phyloP scores from a whole-genome alignment of 2,888 invertebrate genomes.

The Pristionchus japonicus region DNA sequence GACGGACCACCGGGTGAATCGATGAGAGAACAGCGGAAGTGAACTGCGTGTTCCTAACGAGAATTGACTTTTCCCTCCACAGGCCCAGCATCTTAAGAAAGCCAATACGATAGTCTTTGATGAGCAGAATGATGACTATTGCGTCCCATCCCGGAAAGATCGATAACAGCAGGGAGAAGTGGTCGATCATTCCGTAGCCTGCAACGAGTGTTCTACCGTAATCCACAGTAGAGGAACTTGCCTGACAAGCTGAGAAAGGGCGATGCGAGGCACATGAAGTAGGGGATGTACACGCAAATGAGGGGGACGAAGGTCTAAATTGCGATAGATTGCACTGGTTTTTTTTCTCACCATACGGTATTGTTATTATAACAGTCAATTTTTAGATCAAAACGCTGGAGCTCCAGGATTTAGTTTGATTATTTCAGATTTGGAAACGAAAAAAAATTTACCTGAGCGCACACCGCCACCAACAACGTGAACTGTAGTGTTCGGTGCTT shows the following conservation, averaged over 20 bases:
- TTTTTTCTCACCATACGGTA: too few relatives aligned
- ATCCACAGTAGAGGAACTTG: not conserved
- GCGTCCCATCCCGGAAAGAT: not conserved
- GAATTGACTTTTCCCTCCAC: not conserved
- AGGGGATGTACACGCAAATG: not conserved
- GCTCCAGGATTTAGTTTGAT: too few relatives aligned
- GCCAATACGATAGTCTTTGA: not conserved
- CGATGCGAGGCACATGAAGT: not conserved
- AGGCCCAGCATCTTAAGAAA: not conserved
- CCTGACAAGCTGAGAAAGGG: not conserved
- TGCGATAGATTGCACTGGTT: too few relatives aligned
- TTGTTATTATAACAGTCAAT: too few relatives aligned
- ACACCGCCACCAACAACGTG: not conserved
- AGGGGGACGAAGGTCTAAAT: not conserved
- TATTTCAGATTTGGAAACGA: not conserved
- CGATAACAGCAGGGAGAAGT: not conserved
- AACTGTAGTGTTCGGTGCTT: not conserved
- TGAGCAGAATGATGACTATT: not conserved
- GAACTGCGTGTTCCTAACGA: not conserved
- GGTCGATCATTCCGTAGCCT: not conserved
- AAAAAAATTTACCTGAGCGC: not conserved
- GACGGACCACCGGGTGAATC: too few relatives aligned
- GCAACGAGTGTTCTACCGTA: not conserved
- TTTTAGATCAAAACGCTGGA: too few relatives aligned
- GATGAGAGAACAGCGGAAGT: not conserved